These are phyloP conservation scores for Actinernus sp. DNA, from an alignment of 92 coral and sea anemone genomes.

Conservation along the genomic window DNA sequence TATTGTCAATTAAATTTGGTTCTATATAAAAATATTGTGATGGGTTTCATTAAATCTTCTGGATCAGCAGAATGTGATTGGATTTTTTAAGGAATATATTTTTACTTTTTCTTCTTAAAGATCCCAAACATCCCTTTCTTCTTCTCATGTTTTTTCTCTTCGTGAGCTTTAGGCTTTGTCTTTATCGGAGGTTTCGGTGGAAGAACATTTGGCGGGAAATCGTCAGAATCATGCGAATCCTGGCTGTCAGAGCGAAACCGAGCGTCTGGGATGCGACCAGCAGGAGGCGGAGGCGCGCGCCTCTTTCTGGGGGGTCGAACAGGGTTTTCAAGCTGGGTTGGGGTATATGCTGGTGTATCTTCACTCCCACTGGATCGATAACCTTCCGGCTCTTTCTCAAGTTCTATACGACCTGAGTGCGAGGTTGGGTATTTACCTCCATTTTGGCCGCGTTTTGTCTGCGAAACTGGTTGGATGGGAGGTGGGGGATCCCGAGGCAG, in stretches of 20 bases:
- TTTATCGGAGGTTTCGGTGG: slow-evolving; percentile 68
- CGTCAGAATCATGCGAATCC: slow-evolving; percentile 42
- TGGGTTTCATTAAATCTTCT: no score
- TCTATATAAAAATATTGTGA: no score
- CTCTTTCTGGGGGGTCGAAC: slow-evolving; percentile 69
- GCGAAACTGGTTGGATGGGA: slow-evolving; percentile 53
- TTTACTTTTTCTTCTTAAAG: slow-evolving; percentile 88
- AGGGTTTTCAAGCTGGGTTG: slow-evolving; percentile 58
- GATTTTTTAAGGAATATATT: no score
- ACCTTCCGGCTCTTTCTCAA: slow-evolving; percentile 42
- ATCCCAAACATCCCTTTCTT: slow-evolving; percentile 95
- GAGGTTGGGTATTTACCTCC: no score
- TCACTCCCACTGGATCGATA: slow-evolving; percentile 38
- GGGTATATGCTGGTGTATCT: slow-evolving; percentile 46
- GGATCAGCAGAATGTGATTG: no score
- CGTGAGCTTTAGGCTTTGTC: slow-evolving; percentile 54
- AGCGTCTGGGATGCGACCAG: slow-evolving; percentile 43
- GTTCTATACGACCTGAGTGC: no score
- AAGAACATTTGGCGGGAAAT: slow-evolving; percentile 24
- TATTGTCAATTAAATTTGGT: no score
- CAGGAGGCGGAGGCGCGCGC: slow-evolving; percentile 73
- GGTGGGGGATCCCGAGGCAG: slow-evolving; percentile 82
- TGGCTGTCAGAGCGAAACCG: slow-evolving; percentile 68
- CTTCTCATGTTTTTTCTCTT: slow-evolving; percentile 77
- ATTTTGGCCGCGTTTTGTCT: slow-evolving; percentile 23